Conservation (phyloP, 2,797 vertebrate species). For the Myotis vivesi region DNA sequence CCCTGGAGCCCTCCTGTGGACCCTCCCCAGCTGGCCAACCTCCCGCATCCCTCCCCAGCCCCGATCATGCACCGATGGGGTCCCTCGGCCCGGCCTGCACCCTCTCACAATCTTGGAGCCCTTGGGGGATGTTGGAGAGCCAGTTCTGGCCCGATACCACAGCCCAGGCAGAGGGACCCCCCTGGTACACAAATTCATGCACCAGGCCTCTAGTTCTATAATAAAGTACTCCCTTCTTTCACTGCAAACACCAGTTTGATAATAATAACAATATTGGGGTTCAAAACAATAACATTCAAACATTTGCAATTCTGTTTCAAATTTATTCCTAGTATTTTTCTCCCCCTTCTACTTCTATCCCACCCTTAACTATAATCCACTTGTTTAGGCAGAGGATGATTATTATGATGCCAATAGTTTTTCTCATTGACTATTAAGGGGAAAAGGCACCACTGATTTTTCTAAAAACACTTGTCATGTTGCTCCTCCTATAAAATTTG, state of each 20-base stretch:
- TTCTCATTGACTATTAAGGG: neutral
- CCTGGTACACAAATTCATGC: no score
- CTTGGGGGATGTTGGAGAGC: no score
- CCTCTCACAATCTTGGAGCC: no score
- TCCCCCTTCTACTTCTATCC: neutral
- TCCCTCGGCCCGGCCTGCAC: no score
- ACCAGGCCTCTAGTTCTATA: no score
- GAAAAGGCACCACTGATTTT: neutral
- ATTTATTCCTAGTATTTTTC: neutral
- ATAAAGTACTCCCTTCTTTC: neutral
- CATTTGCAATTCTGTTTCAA: neutral
- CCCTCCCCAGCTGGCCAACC: no score
- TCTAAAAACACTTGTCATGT: neutral
- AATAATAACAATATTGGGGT: neutral
- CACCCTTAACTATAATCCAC: neutral
- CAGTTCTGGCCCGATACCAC: accelerated
- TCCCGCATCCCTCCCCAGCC: no score
- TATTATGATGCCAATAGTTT: neutral
- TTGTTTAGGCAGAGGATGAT: neutral
- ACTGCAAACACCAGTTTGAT: neutral
- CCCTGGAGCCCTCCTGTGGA: no score
- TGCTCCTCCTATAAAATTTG: neutral
- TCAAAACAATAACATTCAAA: neutral
- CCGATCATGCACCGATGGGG: no score
- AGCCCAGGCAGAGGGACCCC: no score